These are phyloP conservation scores for Rhynchonema sp. DNA, from an alignment of 2,888 invertebrate genomes.

Conservation along the genomic window DNA sequence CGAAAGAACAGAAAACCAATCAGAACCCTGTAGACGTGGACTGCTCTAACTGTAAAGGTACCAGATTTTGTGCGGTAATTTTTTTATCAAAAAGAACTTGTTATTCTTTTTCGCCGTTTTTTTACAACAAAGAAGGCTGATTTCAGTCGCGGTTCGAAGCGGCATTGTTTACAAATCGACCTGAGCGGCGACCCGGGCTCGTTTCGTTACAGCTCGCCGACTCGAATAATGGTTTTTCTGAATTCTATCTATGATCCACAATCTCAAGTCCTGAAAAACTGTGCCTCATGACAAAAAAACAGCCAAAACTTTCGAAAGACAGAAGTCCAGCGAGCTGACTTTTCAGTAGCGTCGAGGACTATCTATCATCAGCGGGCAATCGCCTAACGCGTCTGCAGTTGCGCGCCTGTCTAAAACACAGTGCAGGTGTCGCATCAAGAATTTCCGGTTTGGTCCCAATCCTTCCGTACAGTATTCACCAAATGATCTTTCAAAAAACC, in stretches of 20 bases:
- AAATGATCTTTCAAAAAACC: too few species aligned
- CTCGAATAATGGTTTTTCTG: too few species aligned
- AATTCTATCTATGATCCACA: too few species aligned
- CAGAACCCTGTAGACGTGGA: constrained; percentile 4
- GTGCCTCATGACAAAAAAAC: too few species aligned
- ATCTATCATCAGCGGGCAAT: constrained; percentile 40
- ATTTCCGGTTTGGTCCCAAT: constrained; percentile 70
- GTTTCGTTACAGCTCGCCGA: constrained; percentile 1
- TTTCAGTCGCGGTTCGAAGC: constrained; percentile 60
- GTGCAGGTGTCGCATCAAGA: constrained; percentile 51
- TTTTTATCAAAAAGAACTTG: background rate
- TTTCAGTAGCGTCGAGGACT: constrained; percentile 38
- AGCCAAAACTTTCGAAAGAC: too few species aligned
- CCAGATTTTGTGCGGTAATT: constrained; percentile 2
- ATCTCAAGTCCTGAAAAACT: too few species aligned
- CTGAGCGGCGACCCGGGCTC: constrained; percentile 41
- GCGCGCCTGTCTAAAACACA: constrained; percentile 35
- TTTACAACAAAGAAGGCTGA: too few species aligned
- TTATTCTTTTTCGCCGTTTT: too few species aligned
- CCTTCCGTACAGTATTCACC: too few species aligned
- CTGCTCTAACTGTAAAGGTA: too few species aligned
- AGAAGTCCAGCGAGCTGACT: background rate
- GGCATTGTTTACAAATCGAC: too few species aligned
- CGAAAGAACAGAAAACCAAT: background rate
- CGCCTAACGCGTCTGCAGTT: constrained; percentile 38